Evolutionary conservation across 2,113 vertebrate genomes (phyloP).

Genomic region (Lepus timidus): DNA sequence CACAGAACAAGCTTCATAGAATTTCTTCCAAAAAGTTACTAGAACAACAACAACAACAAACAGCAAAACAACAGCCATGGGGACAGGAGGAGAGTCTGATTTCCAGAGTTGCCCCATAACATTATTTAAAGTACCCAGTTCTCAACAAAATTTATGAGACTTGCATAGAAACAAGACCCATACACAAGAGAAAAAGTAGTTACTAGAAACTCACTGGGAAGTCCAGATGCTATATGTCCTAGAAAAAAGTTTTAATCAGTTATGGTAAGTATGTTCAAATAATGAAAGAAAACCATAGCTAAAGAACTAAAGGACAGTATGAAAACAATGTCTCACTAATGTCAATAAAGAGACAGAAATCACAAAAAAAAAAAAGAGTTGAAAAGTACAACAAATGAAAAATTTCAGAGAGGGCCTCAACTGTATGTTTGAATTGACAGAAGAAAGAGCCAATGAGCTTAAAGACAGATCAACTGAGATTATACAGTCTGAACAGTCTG

Average conservation of each 20-base stretch:
- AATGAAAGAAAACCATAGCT: not conserved
- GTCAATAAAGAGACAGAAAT: not conserved
- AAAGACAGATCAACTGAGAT: not conserved
- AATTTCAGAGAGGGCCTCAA: not conserved
- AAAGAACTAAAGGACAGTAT: not conserved
- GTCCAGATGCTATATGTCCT: not conserved
- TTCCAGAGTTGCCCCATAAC: not conserved
- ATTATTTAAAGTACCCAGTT: not conserved
- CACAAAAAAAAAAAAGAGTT: not conserved
- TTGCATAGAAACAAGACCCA: not conserved
- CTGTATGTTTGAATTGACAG: not conserved
- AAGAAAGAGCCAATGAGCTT: not conserved
- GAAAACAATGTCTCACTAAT: not conserved
- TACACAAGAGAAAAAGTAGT: not conserved
- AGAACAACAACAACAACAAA: not conserved
- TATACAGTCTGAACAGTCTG: not conserved
- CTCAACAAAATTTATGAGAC: not conserved
- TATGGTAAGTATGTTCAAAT: not conserved
- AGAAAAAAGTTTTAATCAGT: not conserved
- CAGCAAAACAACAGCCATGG: not conserved
- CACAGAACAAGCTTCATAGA: not conserved
- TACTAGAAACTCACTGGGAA: not conserved
- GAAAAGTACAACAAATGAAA: not conserved
- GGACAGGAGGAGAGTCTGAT: not conserved
- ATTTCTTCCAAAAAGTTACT: not conserved